Base-by-base conservation (phyloP, 2,888 invertebrate species). In the Schizaphis graminum region DNA sequence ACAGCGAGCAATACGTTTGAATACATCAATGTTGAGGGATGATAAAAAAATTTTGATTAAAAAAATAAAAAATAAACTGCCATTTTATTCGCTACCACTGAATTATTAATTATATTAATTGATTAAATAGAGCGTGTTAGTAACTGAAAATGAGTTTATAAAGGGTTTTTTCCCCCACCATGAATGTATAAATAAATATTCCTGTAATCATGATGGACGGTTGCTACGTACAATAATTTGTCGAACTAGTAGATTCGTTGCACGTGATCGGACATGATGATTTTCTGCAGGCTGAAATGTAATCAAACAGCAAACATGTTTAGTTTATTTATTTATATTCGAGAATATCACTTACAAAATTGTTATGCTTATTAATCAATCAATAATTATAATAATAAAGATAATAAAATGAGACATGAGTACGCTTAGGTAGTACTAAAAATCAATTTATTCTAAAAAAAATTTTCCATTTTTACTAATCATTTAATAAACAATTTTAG, bases 41-140 rank as follows among this genome's bases (percentile, higher is more conserved):
- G 21, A 21, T 1, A 16, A 35, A 77, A 77, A 77, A 21, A 77
- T 24, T 2, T 77, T 35, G 35, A 77, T 77, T 35, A 35, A 77
- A 77, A n/a, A 67, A 21, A 53, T 16, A 53, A 67, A 77, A 77
- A 77, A 28, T n/a, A 44, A 3, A 85, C 3, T 85, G 44, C 28
- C 26, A 85, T 44, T 44, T 85, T 44, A 44, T 85, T 85, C 28
- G 21, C 77, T 41, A 35, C 44, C 44, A 44, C 13, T 35, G 26
- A 44, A 85, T 44, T 85, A 85, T 44, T 85, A 85, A 85, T 85
- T 85, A 21, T 44, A 85, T 44, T 85, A 85, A 85, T 85, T 85
- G 41, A 85, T 44, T 85, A 85, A 85, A 85, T 85, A 85, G 3
- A 26, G 44, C 13, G 26, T 44, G 44, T 44, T 28, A 85, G 85